Conservation (phyloP, 2,888 invertebrate genomes). For the Andrena trimmerana region DNA sequence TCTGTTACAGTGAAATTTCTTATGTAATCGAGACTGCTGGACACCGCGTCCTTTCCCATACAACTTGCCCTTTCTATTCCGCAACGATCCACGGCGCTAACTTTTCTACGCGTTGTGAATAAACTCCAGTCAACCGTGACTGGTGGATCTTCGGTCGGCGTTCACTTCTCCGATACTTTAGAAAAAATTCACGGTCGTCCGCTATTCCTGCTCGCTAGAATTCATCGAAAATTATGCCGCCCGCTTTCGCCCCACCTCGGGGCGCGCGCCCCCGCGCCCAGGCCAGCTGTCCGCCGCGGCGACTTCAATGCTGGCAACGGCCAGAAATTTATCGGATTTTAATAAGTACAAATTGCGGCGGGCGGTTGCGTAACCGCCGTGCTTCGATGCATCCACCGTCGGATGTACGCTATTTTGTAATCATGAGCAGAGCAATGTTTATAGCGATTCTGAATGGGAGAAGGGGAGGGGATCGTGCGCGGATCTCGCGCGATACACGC, state of each 20-base stretch:
- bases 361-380: conserved; percentile 65
- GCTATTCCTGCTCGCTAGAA: too few relatives aligned
- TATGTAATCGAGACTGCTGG: background rate
- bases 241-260: too few relatives aligned
- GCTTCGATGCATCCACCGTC: conserved; percentile 81
- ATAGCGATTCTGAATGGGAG: conserved; percentile 72
- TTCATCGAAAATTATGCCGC: too few relatives aligned
- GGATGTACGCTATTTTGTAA: conserved; percentile 84
- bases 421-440: conserved; percentile 83
- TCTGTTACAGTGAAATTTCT: conserved; percentile 8
- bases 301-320: conserved; percentile 51
- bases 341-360: conserved; percentile 72
- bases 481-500: conserved; percentile 81
- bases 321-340: conserved; percentile 68
- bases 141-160: too few relatives aligned
- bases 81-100: too few relatives aligned
- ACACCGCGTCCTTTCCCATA: too few relatives aligned
- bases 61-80: conserved; percentile 5
- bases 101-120: too few relatives aligned
- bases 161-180: too few relatives aligned
- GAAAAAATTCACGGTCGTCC: too few relatives aligned
- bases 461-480: conserved; percentile 68
- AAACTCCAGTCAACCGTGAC: too few relatives aligned
- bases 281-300: background rate
- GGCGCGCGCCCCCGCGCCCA: background rate